phyloP scores from a whole-genome alignment of 30 jellyfish, hydroid and myxozoan genomes.

The Hydractinia symbiolongicarpus region DNA sequence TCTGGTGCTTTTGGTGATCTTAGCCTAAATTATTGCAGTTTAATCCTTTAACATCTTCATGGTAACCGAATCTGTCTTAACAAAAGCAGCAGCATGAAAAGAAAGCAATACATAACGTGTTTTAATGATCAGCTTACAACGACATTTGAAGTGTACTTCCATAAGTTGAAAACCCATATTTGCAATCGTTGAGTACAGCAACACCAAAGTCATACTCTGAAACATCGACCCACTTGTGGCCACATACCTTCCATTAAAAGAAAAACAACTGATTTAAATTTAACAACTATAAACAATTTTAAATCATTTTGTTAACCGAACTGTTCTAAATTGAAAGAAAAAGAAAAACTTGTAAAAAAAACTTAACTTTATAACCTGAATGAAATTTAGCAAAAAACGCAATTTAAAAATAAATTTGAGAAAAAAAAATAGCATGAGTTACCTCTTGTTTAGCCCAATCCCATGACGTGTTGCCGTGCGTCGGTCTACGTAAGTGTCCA shows the following conservation, averaged over 20 bases:
- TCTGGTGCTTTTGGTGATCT: slow-evolving; percentile 89
- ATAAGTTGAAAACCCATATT: slow-evolving; percentile 67
- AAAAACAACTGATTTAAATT: not conserved
- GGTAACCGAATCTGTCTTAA: no score
- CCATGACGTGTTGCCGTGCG: slow-evolving; percentile 80
- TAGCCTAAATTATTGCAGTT: slow-evolving; percentile 29
- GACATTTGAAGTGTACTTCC: slow-evolving; percentile 64
- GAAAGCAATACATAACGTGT: no score
- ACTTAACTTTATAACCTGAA: not conserved
- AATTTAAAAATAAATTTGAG: no score
- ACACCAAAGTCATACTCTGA: slow-evolving; percentile 80
- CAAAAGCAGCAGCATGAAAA: not conserved
- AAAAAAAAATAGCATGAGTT: not conserved
- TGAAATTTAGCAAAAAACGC: not conserved
- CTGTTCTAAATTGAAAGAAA: not conserved
- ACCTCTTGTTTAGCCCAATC: slow-evolving; percentile 85
- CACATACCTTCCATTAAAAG: slow-evolving; percentile 57
- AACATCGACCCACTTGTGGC: slow-evolving; percentile 86
- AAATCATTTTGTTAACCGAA: not conserved
- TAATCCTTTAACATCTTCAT: not conserved
- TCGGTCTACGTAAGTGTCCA: slow-evolving; percentile 76
- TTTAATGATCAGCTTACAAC: slow-evolving; percentile 52
- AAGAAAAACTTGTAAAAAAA: not conserved
- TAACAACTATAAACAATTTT: not conserved
- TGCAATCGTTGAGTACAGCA: slow-evolving; percentile 49